These are phyloP conservation scores for Sardinella longiceps DNA, from an alignment of 2,797 vertebrate genomes.

Conservation along the genomic window DNA sequence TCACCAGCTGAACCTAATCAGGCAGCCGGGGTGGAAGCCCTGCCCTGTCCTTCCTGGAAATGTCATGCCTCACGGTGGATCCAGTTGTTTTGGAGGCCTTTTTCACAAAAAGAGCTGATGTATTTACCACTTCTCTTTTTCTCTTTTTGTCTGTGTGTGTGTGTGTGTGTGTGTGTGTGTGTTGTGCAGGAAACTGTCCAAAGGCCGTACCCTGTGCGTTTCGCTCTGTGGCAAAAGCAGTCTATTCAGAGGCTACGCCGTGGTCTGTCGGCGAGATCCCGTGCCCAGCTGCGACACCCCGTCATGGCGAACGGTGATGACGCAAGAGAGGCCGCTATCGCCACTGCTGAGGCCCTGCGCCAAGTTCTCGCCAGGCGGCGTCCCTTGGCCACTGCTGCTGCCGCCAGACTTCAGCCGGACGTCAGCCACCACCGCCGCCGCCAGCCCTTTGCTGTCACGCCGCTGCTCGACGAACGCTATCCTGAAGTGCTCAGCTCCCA, in stretches of 20 bases:
- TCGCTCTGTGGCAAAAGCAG: slow-evolving; percentile 81
- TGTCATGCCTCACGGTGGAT: slow-evolving; percentile 3
- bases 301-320: slow-evolving; percentile 54
- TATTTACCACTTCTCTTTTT: slow-evolving; percentile 14
- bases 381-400: background rate
- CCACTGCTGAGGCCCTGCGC: background rate
- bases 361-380: background rate
- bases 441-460: slow-evolving; percentile 32
- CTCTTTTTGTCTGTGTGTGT: slow-evolving; percentile 15
- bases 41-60: slow-evolving; percentile 1
- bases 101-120: background rate
- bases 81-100: background rate
- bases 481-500: background rate
- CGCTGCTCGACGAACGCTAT: background rate
- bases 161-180: slow-evolving; percentile 5
- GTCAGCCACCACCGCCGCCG: slow-evolving; percentile 34
- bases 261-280: slow-evolving; percentile 76
- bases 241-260: slow-evolving; percentile 79
- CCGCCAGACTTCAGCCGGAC: background rate
- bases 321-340: background rate
- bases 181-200: slow-evolving; percentile 77
- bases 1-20: slow-evolving; percentile 30
- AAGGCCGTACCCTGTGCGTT: slow-evolving; percentile 74
- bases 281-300: slow-evolving; percentile 70
- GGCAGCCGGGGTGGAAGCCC: slow-evolving; percentile 5